Evolutionary conservation across 2,888 invertebrate species (phyloP), one percentile per base, ranked within the genome.

Genomic region (Leptopilina syphax): DNA sequence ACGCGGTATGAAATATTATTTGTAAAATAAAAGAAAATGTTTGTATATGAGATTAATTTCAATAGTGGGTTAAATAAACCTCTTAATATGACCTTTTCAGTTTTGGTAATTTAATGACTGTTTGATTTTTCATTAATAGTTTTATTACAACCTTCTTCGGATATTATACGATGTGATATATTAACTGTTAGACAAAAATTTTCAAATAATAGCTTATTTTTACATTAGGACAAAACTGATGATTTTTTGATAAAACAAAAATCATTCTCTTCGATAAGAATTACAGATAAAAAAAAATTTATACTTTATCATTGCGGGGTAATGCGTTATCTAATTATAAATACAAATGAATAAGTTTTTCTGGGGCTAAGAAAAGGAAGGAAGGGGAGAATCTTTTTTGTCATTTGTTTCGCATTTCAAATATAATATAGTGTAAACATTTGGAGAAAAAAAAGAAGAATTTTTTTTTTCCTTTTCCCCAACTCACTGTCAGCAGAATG

Each of bases 311-410:
- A 34, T 34, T 34, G 57, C 34, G 73, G 57, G 57, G 57, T 50
- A n/a, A 18, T 2, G 24, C 34, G 34, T n/a, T 4, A 73, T 73
- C n/a, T 3, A 41, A 67, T 73, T 73, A 73, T 41, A 57, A 73
- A 73, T 73, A 73, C 44, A 44, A 47, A 67, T 44, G 44, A 44
- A 8, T 44, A 67, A 13, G 47, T 34, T 73, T 73, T 41, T 34
- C 34, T 34, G 3, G 2, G 34, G 34, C 34, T 34, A 34, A 3
- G 4, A 34, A 34, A 34, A 34, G 34, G 34, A 34, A 34, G 3
- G 34, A 34, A 34, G 73, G 57, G n/a, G 13, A n/a, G 3, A 13
- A 8, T 44, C 44, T 8, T 8, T 44, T 44, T 44, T 54, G 27
- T 41, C 34, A 47, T 47, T 44, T 67, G 27, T 73, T 57, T 34